phyloP scores from a whole-genome alignment of 2,113 vertebrate species.

The Carassius gibelio region DNA sequence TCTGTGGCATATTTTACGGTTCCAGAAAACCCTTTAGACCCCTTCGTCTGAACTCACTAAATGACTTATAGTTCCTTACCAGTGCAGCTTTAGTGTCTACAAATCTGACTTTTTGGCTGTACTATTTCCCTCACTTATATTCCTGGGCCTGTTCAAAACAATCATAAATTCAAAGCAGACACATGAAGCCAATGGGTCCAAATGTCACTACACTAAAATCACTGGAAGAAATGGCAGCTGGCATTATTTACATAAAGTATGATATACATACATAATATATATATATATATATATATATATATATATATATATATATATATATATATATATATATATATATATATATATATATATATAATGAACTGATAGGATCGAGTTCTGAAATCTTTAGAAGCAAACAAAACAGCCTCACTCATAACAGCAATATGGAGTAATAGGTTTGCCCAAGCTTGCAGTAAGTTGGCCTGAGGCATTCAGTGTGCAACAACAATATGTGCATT shows the following conservation, averaged over 20 bases:
- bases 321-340: too few species aligned
- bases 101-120: constrained; percentile 15
- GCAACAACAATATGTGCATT: constrained; percentile 22
- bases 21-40: constrained; percentile 25
- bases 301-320: too few species aligned
- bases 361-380: not conserved
- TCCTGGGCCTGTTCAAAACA: constrained; percentile 6
- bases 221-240: constrained; percentile 13
- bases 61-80: constrained; percentile 1
- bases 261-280: too few species aligned
- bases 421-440: constrained; percentile 15
- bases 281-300: too few species aligned
- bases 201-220: constrained; percentile 9
- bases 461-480: constrained; percentile 15
- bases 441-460: constrained; percentile 27
- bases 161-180: constrained; percentile 34
- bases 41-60: constrained; percentile 13
- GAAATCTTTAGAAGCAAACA: not conserved
- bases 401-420: not conserved
- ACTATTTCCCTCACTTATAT: constrained; percentile 6
- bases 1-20: constrained; percentile 28
- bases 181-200: constrained; percentile 17
- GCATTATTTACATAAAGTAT: constrained; percentile 16
- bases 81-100: constrained; percentile 18
- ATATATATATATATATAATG: not conserved